These are phyloP conservation scores for Sminthurinus signatus DNA, from an alignment of 1,140 invertebrate genomes.

Conservation along the genomic window DNA sequence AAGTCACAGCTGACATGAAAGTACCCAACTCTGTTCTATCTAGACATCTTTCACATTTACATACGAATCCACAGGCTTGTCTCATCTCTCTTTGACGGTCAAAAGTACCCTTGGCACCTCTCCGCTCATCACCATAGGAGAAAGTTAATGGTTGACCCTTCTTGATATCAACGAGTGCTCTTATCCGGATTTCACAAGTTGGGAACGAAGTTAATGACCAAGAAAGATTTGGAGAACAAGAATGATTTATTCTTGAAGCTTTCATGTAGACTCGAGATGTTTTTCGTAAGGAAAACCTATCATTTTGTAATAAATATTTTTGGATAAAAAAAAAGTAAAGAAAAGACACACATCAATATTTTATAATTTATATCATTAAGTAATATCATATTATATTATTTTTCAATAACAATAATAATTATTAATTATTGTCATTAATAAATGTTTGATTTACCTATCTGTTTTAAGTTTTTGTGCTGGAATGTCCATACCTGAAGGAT, in stretches of 20 bases:
- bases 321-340: not conserved
- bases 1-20: constrained; percentile 14
- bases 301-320: too few relatives aligned
- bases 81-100: not conserved
- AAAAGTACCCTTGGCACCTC: not conserved
- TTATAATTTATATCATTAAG: not conserved
- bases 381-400: too few relatives aligned
- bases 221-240: constrained; percentile 17
- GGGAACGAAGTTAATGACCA: constrained; percentile 13
- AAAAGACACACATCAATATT: not conserved
- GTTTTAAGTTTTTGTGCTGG: too few relatives aligned
- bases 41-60: constrained; percentile 18
- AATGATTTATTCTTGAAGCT: constrained; percentile 12
- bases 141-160: constrained; percentile 19
- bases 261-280: not conserved
- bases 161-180: constrained; percentile 11
- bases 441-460: too few relatives aligned
- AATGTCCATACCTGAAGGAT: too few relatives aligned
- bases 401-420: too few relatives aligned
- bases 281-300: not conserved
- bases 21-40: constrained; percentile 18
- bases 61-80: not conserved
- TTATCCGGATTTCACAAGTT: not conserved
- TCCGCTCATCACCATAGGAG: constrained; percentile 1
- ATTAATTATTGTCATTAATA: too few relatives aligned